A percentile compares a stretch with the other conserved stretches of the same genome.
phyloP scores from a whole-genome alignment of 2,888 invertebrate species.

The Nephrotoma guestfalica region DNA sequence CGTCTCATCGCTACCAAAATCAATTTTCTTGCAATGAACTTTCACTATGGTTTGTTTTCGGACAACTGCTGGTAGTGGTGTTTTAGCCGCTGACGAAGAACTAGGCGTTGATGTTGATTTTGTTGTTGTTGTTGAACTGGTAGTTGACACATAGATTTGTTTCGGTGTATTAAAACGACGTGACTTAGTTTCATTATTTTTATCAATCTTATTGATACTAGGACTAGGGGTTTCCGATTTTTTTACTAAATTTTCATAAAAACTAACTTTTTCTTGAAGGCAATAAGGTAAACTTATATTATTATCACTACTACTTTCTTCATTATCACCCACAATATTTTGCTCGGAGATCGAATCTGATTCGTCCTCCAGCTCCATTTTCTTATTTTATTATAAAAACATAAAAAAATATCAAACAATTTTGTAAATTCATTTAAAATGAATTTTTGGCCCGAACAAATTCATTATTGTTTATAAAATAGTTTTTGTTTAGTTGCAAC shows the following conservation, averaged over 20 bases:
- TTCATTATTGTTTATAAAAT: background rate
- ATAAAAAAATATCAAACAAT: background rate
- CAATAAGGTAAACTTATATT: constrained; percentile 30
- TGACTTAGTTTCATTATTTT: background rate
- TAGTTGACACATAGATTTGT: background rate
- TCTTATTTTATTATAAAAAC: background rate
- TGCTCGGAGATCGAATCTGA: background rate
- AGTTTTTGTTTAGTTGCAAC: background rate
- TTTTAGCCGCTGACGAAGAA: background rate
- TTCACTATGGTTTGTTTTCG: background rate
- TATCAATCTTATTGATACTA: background rate
- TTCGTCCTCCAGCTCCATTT: background rate
- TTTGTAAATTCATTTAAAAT: background rate
- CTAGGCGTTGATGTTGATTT: background rate
- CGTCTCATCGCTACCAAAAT: background rate
- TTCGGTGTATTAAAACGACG: background rate
- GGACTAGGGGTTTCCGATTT: constrained; percentile 20
- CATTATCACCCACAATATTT: background rate
- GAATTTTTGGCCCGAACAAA: background rate
- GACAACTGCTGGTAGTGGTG: background rate
- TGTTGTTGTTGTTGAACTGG: background rate
- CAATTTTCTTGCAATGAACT: background rate
- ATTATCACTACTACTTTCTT: background rate
- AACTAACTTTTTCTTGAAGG: constrained; percentile 58
- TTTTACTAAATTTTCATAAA: constrained; percentile 68